Percentiles rank a stretch among this genome's conserved stretches.
Conservation (phyloP, 2,113 vertebrate genomes). For the Engraulis encrasicolus region DNA sequence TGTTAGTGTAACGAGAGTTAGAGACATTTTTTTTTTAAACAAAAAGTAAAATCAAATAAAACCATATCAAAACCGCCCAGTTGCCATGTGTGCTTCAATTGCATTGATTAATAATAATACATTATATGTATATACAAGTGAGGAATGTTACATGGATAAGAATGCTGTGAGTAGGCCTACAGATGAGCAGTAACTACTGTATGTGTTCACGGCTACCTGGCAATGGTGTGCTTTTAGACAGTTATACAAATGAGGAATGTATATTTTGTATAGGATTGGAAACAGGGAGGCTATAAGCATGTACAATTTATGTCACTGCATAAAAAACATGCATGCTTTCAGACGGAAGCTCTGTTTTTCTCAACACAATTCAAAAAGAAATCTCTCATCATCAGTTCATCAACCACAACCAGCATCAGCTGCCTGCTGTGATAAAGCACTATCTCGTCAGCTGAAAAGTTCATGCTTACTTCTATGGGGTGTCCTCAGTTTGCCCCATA, state of each 20-base stretch:
- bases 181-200: not conserved
- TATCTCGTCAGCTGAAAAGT: not conserved
- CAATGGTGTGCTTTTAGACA: not conserved
- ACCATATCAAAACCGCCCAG: constrained; percentile 1
- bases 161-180: not conserved
- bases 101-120: not conserved
- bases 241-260: not conserved
- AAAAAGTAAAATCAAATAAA: constrained; percentile 9
- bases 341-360: constrained; percentile 1
- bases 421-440: not conserved
- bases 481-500: not conserved
- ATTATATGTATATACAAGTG: not conserved
- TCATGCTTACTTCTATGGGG: not conserved
- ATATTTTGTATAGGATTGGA: not conserved
- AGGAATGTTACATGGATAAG: not conserved
- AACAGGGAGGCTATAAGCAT: not conserved
- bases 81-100: not conserved
- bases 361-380: not conserved
- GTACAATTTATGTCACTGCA: not conserved
- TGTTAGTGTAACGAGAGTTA: not conserved
- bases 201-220: not conserved
- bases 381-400: not conserved
- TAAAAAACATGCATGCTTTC: not conserved
- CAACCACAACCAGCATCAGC: not conserved
- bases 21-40: not conserved